Percentiles rank a stretch among this genome's conserved stretches.
Evolutionary conservation across 2,797 vertebrate species (phyloP).

Genomic region (Glossophaga mutica): DNA sequence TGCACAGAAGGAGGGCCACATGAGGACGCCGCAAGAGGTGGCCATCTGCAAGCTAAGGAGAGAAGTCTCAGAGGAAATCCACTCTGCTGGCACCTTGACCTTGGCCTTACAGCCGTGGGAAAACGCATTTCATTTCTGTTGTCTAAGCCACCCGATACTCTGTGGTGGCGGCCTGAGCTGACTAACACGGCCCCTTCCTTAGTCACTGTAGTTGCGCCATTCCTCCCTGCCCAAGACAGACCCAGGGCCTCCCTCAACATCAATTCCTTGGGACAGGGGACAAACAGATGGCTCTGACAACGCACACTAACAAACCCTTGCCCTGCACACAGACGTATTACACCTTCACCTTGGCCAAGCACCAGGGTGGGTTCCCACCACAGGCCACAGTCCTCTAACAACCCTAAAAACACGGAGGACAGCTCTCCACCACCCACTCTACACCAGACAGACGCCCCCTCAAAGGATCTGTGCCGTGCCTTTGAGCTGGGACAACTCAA

Average conservation of each 20-base stretch:
- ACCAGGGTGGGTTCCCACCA: fast-evolving
- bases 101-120: background rate
- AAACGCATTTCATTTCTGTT: background rate
- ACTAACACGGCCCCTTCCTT: background rate
- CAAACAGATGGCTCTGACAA: background rate
- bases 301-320: background rate
- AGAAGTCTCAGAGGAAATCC: background rate
- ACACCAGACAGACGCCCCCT: background rate
- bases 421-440: background rate
- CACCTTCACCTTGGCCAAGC: background rate
- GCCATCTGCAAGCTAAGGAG: background rate
- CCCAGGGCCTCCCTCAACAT: background rate
- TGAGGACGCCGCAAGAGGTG: background rate
- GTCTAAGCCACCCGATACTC: background rate
- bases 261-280: background rate
- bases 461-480: background rate
- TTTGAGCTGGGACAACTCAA: background rate
- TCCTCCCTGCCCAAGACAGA: background rate
- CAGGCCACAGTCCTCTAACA: background rate
- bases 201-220: background rate
- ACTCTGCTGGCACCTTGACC: background rate
- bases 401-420: background rate
- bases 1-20: background rate
- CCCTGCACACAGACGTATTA: too few species aligned
- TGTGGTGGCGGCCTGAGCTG: background rate